Evolutionary conservation across 2,888 invertebrate species (phyloP), one percentile per base, ranked within the genome.

Genomic region (Thymelicus sylvestris): DNA sequence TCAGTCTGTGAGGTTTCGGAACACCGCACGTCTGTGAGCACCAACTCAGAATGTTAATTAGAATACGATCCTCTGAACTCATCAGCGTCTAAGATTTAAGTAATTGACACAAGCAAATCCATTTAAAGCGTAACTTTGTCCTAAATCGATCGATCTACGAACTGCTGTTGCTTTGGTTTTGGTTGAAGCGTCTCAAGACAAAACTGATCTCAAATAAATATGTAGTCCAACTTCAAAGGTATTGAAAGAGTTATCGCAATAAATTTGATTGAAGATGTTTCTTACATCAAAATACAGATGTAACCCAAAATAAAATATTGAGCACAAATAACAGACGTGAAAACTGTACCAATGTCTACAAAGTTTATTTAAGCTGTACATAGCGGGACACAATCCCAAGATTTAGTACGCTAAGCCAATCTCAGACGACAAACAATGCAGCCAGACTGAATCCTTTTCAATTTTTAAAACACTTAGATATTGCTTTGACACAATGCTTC

Each of bases 371-470:
- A 70, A 67, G 74, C 71, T 73, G 76, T 74, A 78, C 75, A 79
- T 72, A 74, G 74, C 66, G 59, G 72, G 65, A 10, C 50, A 55
- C 67, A 72, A 77, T 75, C 66, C 75, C 74, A 74, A 81, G 81
- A 55, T 84, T 59, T 81, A 79, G 79, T 78, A 80, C 85, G 86
- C 85, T 85, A 87, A 90, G 86, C 84, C 84, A 86, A 83, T 87
- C 85, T 87, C 89, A 89, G 87, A 86, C 85, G 72, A 80, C 81
- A 83, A 87, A 84, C 84, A 84, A 79, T 80, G 80, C 81, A 83
- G 80, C 80, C 81, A 79, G 83, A 82, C 79, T 81, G 83, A 88
- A 89, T 85, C 85, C 86, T 85, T 89, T 90, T 88, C 86, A 87
- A 88, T 89, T 85, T 85, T 85, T 85, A 85, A 80, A 83, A 83